phyloP scores from a whole-genome alignment of 1,140 invertebrate genomes.

The Bombus confusus region DNA sequence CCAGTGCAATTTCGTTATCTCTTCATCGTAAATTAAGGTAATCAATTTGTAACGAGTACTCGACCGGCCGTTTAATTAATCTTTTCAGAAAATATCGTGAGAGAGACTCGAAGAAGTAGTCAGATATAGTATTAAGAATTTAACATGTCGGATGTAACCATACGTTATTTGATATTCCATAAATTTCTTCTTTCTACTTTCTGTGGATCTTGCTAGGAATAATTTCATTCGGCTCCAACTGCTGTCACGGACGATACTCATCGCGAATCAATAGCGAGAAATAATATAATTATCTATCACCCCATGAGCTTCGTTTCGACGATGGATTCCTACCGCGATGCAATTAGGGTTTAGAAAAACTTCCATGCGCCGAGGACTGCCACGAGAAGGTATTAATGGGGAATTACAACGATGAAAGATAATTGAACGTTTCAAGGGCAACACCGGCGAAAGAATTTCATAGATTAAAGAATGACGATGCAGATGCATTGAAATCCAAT shows the following conservation, averaged over 20 bases:
- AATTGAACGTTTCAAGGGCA: neutral
- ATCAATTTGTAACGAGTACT: too few relatives aligned
- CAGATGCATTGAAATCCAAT: neutral
- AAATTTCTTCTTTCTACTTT: too few relatives aligned
- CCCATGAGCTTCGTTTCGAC: neutral
- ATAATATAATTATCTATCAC: slow-evolving; percentile 1
- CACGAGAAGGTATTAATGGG: neutral
- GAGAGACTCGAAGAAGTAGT: too few relatives aligned
- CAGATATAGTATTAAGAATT: too few relatives aligned
- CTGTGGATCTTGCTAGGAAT: too few relatives aligned
- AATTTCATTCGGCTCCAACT: neutral
- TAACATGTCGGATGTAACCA: too few relatives aligned
- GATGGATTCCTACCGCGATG: neutral
- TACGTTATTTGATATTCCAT: too few relatives aligned
- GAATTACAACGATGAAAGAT: neutral
- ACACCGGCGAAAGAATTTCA: neutral
- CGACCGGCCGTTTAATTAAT: too few relatives aligned
- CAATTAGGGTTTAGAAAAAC: neutral
- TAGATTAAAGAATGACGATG: neutral
- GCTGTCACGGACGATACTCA: neutral
- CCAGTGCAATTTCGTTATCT: too few relatives aligned
- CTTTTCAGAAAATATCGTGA: too few relatives aligned
- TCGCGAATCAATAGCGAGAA: neutral
- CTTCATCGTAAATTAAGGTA: too few relatives aligned
- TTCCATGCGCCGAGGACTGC: neutral